Evolutionary conservation across 1,140 invertebrate species (phyloP), one percentile per base, ranked within the genome.

Genomic region (Drosophila sp.): DNA sequence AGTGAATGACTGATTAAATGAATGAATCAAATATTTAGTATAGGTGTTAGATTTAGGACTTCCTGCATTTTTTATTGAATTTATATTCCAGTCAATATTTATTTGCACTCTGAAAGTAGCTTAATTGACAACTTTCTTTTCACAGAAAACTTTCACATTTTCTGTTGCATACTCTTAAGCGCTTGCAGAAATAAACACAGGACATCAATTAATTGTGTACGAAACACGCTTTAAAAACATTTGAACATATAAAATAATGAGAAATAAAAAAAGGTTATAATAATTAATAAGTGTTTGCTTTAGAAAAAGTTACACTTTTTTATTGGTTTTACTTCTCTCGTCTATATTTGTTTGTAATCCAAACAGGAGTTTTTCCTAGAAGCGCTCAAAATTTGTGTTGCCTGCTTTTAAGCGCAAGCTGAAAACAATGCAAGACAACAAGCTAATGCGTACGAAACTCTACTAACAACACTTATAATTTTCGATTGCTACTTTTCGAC

Each of bases 401-500:
- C 41, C 16, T 43, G 18, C 14, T 43, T 43, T 18, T 18, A 9
- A 13, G 11, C 2, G 11, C 36, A 0, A 5, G 11, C 6, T 13
- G 11, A 9, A 36, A n/a, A 36, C n/a, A n/a, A n/a, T n/a, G n/a
- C n/a, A n/a, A n/a, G n/a, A n/a, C n/a, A n/a, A n/a, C n/a, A n/a
- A n/a, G n/a, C n/a, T n/a, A n/a, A n/a, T n/a, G n/a, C n/a, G n/a
- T n/a, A n/a, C n/a, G n/a, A n/a, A n/a, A n/a, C n/a, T n/a, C n/a
- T n/a, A n/a, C n/a, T n/a, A n/a, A n/a, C n/a, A n/a, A n/a, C n/a
- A n/a, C n/a, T n/a, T n/a, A n/a, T n/a, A n/a, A n/a, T n/a, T n/a
- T n/a, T n/a, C n/a, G n/a, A n/a, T n/a, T n/a, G n/a, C n/a, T 65
- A 57, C 51, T 58, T 66, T 66, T 13, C 2, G 53, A 25, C 51